Base-by-base conservation (phyloP, 2,888 invertebrate species). In the Noctua janthe region DNA sequence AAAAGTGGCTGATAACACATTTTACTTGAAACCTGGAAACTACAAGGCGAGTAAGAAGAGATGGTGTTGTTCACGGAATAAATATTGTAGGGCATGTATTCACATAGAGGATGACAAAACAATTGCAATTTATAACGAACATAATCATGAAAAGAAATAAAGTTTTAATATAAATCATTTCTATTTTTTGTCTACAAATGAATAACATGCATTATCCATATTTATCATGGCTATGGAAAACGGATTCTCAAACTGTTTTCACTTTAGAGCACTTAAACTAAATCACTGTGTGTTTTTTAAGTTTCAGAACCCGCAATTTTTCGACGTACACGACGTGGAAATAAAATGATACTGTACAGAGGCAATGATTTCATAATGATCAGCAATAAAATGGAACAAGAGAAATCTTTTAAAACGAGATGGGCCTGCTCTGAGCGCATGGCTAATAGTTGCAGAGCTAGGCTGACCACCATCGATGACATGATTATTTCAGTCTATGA, bases 81-180 rank as follows among this genome's bases (percentile, higher is more conserved):
- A 92, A 72, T 95, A 95, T 74, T 96, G 96, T 78, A 93, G 87
- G 72, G 95, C 96, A 1, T 92, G 93, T 43, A 86, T 95, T 17
- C 94, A 95, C 39, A 91, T 94, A 1, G 92, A 94, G 0, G 91
- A 95, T 71, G 92, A 95, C 75, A 93, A 93, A 84, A 95, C 95
- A 69, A 91, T 95, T 39, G 94, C 94, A 11, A 93, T 95, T 67
- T 92, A 92, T 78, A 95, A 95, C 69, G 89, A 93, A 81, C 96
- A 96, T 86, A 95, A 95, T 78, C 96, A 96, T 85, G 94, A 94
- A 15, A 95, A 93, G 82, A 95, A 93, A 92, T 94, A 91, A 80
- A 43, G 74, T 13, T 29, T 49, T 20, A 1, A n/a, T 62, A 29
- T 6, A 1, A 35, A 35, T 13, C 11, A 56, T 20, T 49, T 59